Percentiles rank a stretch among this genome's conserved stretches.
Conservation (phyloP, 2,888 invertebrate genomes). For the Leptothorax acervorum region DNA sequence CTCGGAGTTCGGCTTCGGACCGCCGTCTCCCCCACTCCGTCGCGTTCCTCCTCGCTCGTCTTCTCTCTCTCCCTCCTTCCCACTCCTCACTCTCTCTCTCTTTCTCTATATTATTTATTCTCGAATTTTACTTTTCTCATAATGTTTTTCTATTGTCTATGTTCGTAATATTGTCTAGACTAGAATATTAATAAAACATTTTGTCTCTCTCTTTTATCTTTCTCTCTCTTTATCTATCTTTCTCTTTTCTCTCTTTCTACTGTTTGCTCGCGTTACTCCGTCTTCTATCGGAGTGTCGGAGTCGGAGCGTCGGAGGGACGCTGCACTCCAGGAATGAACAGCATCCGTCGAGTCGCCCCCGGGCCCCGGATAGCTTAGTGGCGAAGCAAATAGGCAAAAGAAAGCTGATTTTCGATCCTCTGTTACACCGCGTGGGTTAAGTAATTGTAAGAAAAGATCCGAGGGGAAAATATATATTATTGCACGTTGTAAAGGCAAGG, state of each 20-base stretch:
- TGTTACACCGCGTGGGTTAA: not conserved
- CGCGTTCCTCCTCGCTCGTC: not conserved
- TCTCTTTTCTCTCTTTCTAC: not conserved
- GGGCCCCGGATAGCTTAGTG: not conserved
- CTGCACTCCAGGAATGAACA: not conserved
- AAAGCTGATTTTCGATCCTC: not conserved
- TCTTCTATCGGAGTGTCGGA: not conserved
- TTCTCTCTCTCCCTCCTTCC: not conserved
- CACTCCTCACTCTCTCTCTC: not conserved
- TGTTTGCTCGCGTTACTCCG: not conserved
- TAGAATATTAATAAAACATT: no score
- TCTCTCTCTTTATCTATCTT: not conserved
- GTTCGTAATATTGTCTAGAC: no score
- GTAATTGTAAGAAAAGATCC: no score
- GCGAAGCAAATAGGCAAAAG: not conserved
- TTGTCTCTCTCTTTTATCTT: not conserved
- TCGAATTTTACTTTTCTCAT: not conserved
- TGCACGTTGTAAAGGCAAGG: not conserved
- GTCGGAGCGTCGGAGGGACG: not conserved
- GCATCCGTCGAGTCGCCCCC: not conserved
- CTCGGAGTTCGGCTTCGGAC: constrained; percentile 47
- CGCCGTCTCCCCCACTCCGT: constrained; percentile 47
- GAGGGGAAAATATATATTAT: not conserved
- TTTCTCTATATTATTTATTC: not conserved
- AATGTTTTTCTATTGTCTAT: no score